Evolutionary conservation across 2,797 vertebrate genomes (phyloP), one percentile per base, ranked within the genome.

Genomic region (Eupleurogrammus muticus): DNA sequence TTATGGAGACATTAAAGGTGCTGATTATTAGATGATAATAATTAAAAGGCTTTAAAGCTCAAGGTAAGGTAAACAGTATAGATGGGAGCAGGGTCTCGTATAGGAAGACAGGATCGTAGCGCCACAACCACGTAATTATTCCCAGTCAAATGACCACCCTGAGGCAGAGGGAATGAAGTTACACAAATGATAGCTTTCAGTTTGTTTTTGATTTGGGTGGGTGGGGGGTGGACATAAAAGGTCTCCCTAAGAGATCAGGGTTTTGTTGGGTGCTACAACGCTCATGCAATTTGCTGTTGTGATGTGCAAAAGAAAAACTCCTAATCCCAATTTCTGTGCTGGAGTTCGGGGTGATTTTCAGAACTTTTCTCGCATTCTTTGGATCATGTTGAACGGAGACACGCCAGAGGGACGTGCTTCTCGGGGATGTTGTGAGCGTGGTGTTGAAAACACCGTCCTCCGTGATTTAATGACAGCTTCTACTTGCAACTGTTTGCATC

Each of bases 1-100:
- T 75, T 73, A 42, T 54, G 75, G 64, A 91, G 87, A 93, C 92
- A 90, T 90, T 91, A 92, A 87, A 90, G 87, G 79, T 74, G 83
- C 75, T 89, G 87, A 84, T 90, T 90, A 92, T 92, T 91, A 91
- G 86, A 90, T 86, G 88, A 81, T 82, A 87, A 90, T 90, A 90
- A 92, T 91, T 91, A 91, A 80, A 91, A 90, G 83, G 86, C 88
- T 91, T 87, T 79, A 83, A 85, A 89, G 81, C 88, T 79, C 59
- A 53, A 56, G 81, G 62, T 53, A 80, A 88, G 77, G 79, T 83
- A 89, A 91, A 84, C 75, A 76, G 79, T 84, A 84, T 80, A 86
- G 75, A 77, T 85, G 60, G 79, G 77, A 59, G 61, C 19, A 34
- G 35, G 38, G 67, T 66, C 68, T 77, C 55, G 4, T 79, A 79